Percentiles rank a stretch among this genome's conserved stretches.
phyloP scores from a whole-genome alignment of 2,797 vertebrate genomes.

The Onychomys leucogaster region DNA sequence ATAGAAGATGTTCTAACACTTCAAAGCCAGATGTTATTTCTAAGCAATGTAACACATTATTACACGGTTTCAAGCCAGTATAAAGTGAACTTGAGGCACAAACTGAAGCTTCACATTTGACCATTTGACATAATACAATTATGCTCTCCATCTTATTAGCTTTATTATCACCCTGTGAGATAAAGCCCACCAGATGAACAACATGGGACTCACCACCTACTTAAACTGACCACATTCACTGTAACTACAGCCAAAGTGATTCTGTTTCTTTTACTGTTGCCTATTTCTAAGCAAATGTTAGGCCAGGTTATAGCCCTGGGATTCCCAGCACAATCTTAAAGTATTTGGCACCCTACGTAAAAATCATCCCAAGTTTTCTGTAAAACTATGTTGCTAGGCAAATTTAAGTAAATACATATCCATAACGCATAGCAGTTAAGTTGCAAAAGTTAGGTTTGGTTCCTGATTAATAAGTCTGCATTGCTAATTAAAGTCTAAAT shows the following conservation, averaged over 20 bases:
- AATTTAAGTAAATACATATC: conserved; percentile 33
- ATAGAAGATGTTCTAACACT: neutral
- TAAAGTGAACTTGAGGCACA: neutral
- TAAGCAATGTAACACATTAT: neutral
- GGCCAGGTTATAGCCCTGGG: neutral
- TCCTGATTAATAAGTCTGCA: neutral
- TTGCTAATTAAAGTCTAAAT: neutral
- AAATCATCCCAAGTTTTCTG: neutral
- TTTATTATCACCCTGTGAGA: neutral
- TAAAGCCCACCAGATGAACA: neutral
- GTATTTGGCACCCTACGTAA: neutral
- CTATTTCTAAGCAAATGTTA: neutral
- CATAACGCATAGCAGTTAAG: neutral
- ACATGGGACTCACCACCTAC: neutral
- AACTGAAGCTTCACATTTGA: neutral
- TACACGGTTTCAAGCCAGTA: conserved; percentile 28
- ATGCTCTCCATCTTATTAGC: neutral
- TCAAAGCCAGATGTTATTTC: conserved; percentile 12
- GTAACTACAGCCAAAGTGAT: neutral
- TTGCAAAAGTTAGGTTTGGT: neutral
- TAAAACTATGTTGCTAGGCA: neutral
- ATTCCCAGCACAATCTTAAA: neutral
- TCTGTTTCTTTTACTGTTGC: neutral
- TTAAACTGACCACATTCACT: neutral
- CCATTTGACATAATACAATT: neutral